Conservation (phyloP, 2,888 invertebrate species). For the Saturnia japonica region DNA sequence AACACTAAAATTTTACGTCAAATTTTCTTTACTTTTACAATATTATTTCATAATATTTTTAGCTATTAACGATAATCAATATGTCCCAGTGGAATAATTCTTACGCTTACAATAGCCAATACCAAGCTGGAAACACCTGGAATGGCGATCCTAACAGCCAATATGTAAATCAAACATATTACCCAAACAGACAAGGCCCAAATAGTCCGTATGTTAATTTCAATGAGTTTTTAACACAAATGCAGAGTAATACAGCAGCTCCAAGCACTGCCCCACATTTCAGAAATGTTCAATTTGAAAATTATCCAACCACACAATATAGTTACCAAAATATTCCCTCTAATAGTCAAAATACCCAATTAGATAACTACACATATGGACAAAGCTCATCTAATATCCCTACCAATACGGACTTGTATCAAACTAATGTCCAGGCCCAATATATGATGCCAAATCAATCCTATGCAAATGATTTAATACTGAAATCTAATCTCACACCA, state of each 20-base stretch:
- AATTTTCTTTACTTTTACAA: slow-evolving; percentile 30
- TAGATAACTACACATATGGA: slow-evolving; percentile 51
- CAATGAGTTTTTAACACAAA: slow-evolving; percentile 70
- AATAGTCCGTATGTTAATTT: slow-evolving; percentile 72
- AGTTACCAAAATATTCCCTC: slow-evolving; percentile 63
- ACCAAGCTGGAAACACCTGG: slow-evolving; percentile 60
- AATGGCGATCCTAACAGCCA: slow-evolving; percentile 61
- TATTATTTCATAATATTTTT: slow-evolving; percentile 51
- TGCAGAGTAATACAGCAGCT: slow-evolving; percentile 54
- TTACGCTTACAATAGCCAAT: slow-evolving; percentile 67
- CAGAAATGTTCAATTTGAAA: slow-evolving; percentile 60
- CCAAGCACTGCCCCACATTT: slow-evolving; percentile 47
- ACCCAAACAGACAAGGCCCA: slow-evolving; percentile 57
- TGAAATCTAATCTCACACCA: slow-evolving; percentile 79
- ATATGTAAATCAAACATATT: slow-evolving; percentile 62
- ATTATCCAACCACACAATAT: slow-evolving; percentile 57
- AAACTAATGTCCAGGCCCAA: slow-evolving; percentile 47
- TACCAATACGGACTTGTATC: slow-evolving; percentile 48
- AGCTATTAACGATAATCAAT: slow-evolving; percentile 32
- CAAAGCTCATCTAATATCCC: slow-evolving; percentile 44
- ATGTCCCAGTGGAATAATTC: slow-evolving; percentile 79
- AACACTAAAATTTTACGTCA: slow-evolving; percentile 34
- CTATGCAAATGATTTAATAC: slow-evolving; percentile 59
- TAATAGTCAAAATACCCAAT: slow-evolving; percentile 52
- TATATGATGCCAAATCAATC: slow-evolving; percentile 46